Evolutionary conservation across 2,888 invertebrate species (phyloP).

Genomic region (Orgyia antiqua): DNA sequence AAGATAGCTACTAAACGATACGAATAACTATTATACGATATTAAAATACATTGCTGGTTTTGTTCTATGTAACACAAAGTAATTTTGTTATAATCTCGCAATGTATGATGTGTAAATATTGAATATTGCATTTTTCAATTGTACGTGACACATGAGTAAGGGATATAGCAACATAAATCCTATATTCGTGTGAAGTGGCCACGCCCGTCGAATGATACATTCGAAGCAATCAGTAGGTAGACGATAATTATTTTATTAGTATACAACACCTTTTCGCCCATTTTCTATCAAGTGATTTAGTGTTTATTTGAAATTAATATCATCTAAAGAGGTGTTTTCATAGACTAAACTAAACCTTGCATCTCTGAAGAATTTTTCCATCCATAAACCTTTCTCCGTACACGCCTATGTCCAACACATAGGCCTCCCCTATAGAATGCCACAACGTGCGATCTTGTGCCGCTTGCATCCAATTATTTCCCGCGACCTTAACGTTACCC

Average conservation of each 20-base stretch:
- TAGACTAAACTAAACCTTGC: no score
- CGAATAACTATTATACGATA: no score
- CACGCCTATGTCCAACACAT: no score
- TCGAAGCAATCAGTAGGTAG: conserved; percentile 46
- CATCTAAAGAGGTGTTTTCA: conserved; percentile 20
- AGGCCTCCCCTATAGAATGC: no score
- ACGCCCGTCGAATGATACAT: conserved; percentile 55
- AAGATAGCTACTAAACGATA: no score
- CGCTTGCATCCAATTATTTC: no score
- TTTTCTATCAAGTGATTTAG: conserved; percentile 50
- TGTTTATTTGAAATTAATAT: conserved; percentile 50
- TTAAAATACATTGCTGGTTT: conserved; percentile 3
- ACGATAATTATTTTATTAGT: conserved; percentile 69
- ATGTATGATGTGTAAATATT: conserved; percentile 4
- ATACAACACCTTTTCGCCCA: conserved; percentile 58
- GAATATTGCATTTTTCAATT: no score
- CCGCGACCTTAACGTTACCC: no score
- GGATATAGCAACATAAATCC: conserved; percentile 58
- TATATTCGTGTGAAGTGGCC: conserved; percentile 59
- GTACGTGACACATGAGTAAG: no score
- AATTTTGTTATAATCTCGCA: background rate
- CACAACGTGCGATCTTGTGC: no score
- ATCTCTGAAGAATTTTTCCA: no score
- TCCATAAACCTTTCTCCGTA: no score
- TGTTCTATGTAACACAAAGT: conserved; percentile 2